phyloP scores from a whole-genome alignment of 2,113 vertebrate genomes.

The Morone saxatilis region DNA sequence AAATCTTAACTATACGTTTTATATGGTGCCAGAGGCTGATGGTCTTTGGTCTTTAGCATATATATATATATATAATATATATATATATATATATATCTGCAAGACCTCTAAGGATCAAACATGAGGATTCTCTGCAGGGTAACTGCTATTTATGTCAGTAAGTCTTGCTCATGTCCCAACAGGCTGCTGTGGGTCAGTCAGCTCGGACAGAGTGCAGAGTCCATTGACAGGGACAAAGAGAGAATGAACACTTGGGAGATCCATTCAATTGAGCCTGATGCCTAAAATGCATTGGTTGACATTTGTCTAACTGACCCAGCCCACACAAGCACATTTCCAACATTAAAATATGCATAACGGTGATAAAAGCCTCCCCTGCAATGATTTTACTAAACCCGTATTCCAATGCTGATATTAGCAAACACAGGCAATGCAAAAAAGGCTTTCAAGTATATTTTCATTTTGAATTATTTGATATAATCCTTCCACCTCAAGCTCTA shows the following conservation, averaged over 20 bases:
- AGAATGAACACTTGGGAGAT: slow-evolving; percentile 29
- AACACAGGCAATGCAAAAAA: slow-evolving; percentile 26
- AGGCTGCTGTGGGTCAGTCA: slow-evolving; percentile 32
- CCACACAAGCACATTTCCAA: slow-evolving; percentile 25
- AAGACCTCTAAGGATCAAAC: slow-evolving; percentile 8
- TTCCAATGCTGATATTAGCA: slow-evolving; percentile 24
- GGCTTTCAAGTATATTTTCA: slow-evolving; percentile 43
- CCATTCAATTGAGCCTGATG: neutral
- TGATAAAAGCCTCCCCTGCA: neutral
- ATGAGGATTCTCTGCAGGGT: slow-evolving; percentile 10
- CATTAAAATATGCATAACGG: slow-evolving; percentile 41
- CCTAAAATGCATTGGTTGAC: slow-evolving; percentile 28
- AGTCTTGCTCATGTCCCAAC: slow-evolving; percentile 18
- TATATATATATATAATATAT: too few relatives aligned
- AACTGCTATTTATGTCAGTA: slow-evolving; percentile 21
- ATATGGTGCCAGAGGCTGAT: neutral
- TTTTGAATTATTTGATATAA: slow-evolving; percentile 59
- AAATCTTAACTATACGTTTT: too few relatives aligned
- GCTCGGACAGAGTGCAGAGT: slow-evolving; percentile 8
- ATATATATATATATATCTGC: neutral
- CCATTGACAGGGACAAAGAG: slow-evolving; percentile 6
- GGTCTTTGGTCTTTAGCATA: neutral
- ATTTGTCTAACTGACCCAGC: slow-evolving; percentile 35
- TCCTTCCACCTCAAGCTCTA: slow-evolving; percentile 65
- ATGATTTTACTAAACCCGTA: slow-evolving; percentile 31